Evolutionary conservation across 1,140 invertebrate species (phyloP).

Genomic region (Zaprionus davidi): DNA sequence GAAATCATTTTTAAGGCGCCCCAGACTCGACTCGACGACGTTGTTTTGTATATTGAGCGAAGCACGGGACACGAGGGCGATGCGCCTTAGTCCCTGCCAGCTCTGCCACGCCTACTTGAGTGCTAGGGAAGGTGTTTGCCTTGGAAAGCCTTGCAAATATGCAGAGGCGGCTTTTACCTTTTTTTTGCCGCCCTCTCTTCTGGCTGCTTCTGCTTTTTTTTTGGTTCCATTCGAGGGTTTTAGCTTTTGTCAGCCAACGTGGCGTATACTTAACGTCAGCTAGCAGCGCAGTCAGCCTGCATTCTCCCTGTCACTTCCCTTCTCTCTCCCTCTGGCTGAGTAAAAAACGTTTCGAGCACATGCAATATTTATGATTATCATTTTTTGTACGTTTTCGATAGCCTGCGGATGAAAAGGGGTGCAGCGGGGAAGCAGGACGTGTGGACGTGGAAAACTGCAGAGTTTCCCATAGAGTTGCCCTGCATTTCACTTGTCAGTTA

Average conservation of each 20-base stretch:
- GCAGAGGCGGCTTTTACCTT: conserved; percentile 36
- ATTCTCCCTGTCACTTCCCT: conserved; percentile 27
- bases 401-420: background rate
- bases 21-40: conserved; percentile 10
- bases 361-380: conserved; percentile 78
- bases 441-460: background rate
- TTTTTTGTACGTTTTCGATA: conserved; percentile 35
- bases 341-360: conserved; percentile 32
- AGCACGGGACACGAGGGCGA: background rate
- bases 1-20: conserved; percentile 74
- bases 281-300: conserved; percentile 18
- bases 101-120: conserved; percentile 11
- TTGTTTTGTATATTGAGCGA: conserved; percentile 55
- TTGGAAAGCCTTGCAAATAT: conserved; percentile 70
- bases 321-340: background rate
- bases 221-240: conserved; percentile 24
- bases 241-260: conserved; percentile 57
- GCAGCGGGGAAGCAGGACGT: background rate
- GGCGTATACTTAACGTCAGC: conserved; percentile 66
- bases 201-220: conserved; percentile 24
- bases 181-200: background rate
- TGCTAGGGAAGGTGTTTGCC: conserved; percentile 1
- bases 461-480: conserved; percentile 16
- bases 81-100: background rate
- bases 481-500: conserved; percentile 54